A percentile compares a stretch with the other conserved stretches of the same genome.
phyloP scores from a whole-genome alignment of 1,140 invertebrate genomes.

The Orchesella cincta region DNA sequence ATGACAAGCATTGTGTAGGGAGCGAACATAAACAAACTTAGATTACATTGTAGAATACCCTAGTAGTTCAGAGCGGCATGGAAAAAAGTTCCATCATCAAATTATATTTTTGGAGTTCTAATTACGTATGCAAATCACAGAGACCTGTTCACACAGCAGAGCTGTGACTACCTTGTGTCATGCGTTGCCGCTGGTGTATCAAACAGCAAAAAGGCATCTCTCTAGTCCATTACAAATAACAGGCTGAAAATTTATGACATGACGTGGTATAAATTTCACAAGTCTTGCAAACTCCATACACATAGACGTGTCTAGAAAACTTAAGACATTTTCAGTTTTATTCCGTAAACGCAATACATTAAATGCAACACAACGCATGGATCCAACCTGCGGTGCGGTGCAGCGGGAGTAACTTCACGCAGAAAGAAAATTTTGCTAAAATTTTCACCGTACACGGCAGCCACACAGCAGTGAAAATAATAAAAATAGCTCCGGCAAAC shows the following conservation, averaged over 20 bases:
- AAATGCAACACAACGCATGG: neutral
- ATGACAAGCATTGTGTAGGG: too few relatives aligned
- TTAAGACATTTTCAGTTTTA: conserved; percentile 7
- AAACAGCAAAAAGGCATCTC: neutral
- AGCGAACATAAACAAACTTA: too few relatives aligned
- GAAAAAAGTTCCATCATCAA: conserved; percentile 13
- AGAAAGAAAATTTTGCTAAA: neutral
- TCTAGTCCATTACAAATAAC: conserved; percentile 34
- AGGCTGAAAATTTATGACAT: conserved; percentile 39
- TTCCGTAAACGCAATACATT: neutral
- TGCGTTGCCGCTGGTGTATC: neutral
- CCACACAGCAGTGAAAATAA: neutral
- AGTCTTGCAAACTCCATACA: conserved; percentile 29
- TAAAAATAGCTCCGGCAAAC: neutral
- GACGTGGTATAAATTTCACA: conserved; percentile 36
- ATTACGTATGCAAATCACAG: conserved; percentile 41
- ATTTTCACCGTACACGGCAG: neutral
- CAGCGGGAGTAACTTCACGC: neutral
- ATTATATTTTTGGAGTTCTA: conserved; percentile 9
- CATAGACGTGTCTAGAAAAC: conserved; percentile 34
- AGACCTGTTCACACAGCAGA: conserved; percentile 5
- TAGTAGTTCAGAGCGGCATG: neutral
- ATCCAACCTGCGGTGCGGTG: neutral
- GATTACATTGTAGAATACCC: too few relatives aligned
- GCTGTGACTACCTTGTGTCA: neutral